phyloP scores from a whole-genome alignment of 2,797 vertebrate species.

The Graptemys geographica region DNA sequence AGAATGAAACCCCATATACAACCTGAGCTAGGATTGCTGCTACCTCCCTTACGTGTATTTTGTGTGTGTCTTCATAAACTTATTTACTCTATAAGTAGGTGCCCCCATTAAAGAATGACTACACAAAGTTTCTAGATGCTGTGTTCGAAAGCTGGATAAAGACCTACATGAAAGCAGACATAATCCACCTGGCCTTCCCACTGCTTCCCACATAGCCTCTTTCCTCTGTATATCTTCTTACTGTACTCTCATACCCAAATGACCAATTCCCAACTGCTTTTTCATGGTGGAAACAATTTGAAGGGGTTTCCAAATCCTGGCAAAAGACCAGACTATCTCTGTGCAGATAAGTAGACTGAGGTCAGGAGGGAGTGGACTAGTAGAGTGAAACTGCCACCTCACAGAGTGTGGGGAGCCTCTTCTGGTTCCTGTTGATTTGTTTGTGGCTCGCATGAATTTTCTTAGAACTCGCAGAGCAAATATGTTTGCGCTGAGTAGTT shows the following conservation, averaged over 20 bases:
- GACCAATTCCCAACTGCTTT: background rate
- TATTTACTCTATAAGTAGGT: background rate
- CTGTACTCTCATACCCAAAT: background rate
- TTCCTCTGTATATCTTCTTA: background rate
- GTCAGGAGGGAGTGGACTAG: background rate
- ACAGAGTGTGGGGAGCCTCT: background rate
- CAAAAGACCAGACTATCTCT: background rate
- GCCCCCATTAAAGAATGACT: background rate
- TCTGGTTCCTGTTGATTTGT: background rate
- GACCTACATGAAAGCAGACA: background rate
- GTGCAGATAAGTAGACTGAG: background rate
- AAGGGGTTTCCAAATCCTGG: background rate
- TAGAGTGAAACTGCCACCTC: background rate
- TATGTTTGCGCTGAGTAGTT: background rate
- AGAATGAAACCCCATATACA: background rate
- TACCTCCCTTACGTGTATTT: background rate
- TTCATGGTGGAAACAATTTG: background rate
- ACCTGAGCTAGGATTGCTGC: background rate
- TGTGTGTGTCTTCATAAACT: background rate
- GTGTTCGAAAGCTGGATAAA: background rate
- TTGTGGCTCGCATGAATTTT: background rate
- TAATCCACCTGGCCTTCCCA: background rate
- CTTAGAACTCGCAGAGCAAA: background rate
- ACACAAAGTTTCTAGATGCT: background rate
- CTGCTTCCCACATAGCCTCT: background rate